phyloP scores from a whole-genome alignment of 2,797 vertebrate species.

The Galago senegalensis region DNA sequence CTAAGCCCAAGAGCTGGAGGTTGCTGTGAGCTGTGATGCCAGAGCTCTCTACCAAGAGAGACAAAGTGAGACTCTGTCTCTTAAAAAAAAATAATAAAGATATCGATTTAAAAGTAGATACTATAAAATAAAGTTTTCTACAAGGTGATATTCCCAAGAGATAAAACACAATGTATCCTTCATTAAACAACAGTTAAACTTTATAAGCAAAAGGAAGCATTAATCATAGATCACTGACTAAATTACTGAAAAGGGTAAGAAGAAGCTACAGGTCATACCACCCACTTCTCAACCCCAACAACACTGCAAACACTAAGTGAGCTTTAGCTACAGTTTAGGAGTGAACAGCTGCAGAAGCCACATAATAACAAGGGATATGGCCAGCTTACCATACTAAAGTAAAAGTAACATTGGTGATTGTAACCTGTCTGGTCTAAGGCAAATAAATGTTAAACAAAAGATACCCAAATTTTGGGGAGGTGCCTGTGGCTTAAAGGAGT shows the following conservation, averaged over 20 bases:
- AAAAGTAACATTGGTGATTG: not conserved
- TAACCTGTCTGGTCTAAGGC: not conserved
- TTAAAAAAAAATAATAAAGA: not conserved
- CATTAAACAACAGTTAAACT: conserved; percentile 9
- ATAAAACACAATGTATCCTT: not conserved
- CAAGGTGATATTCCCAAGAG: not conserved
- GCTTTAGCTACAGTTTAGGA: not conserved
- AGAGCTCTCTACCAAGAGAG: no score
- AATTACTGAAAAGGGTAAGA: not conserved
- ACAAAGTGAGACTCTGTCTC: no score
- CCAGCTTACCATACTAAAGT: not conserved
- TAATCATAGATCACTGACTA: not conserved
- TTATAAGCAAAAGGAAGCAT: conserved; percentile 22
- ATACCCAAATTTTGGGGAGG: not conserved
- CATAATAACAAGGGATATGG: not conserved
- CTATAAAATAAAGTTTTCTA: conserved; percentile 3
- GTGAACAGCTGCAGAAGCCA: not conserved
- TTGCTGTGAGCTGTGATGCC: no score
- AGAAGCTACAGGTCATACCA: not conserved
- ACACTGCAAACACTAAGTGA: not conserved
- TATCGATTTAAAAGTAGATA: not conserved
- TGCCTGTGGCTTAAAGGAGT: no score
- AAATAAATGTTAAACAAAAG: conserved; percentile 12
- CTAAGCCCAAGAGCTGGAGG: no score
- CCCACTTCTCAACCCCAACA: not conserved